Evolutionary conservation across 2,113 vertebrate genomes (phyloP), one percentile per base, ranked within the genome.

Genomic region (Stegostoma tigrinum): DNA sequence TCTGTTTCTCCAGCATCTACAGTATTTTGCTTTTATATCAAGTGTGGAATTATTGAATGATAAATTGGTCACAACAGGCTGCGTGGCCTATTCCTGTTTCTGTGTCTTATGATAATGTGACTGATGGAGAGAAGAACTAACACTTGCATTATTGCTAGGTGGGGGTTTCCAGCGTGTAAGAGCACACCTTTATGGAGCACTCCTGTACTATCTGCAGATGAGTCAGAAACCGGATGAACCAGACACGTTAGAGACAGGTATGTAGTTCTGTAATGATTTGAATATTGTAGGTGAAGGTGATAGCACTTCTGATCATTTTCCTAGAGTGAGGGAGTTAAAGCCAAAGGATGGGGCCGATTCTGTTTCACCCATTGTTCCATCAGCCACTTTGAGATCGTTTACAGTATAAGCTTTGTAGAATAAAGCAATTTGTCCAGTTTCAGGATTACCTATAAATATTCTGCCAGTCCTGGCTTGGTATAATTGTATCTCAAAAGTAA

Each of bases 191-290:
- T 99, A 99, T 38, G 99, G 99, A 95, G 98, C 99, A 70, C 97
- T 99, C 96, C 98, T 99, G 67, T 99, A 99, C 96, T 99, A 99
- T 96, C 97, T 99, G 86, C 99, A 99, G 97, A 99, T 99, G 15
- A 98, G 99, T 12, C 99, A 99, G 97, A 99, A 99, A 96, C 99
- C 99, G 5, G 99, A 99, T 96, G 99, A 99, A 96, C 99, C 99
- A 7, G 99, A 99, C 96, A 99, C 98, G 61, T 97, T 99, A 95
- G 98, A 99, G 98, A 97, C 98, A 96, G 99, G 99, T 99, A 97
- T 24, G 67, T 0, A 61, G 5, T 0, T 27, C 5, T 34, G 0
- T 68, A 23, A 1, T 70, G 45, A 96, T 64, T 27, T 8, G 8
- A 72, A 45, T 96, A 4, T n/a, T 87, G 3, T 21, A 67, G 64